Base-by-base conservation (phyloP, 2,888 invertebrate genomes). In the Nomada ferruginata region DNA sequence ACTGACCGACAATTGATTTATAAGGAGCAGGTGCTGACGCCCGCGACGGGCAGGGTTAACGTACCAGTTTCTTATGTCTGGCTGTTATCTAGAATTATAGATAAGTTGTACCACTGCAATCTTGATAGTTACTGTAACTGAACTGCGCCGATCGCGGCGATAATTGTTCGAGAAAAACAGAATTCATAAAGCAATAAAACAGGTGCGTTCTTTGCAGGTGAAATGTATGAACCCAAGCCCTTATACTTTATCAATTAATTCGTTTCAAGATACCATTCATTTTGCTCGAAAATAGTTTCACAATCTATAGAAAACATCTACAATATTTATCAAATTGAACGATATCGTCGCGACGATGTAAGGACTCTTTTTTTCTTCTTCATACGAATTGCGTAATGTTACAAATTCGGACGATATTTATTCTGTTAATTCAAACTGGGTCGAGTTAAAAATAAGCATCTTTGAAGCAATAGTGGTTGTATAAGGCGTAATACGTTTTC, bases 1-100 rank as follows among this genome's bases (percentile, higher is more conserved):
- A 63, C 64, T 50, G 36, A 26, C 29, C 74, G 59, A 83, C 86
- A 88, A 90, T 87, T 89, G 89, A 90, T 89, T 90, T 89, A 87
- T 86, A 82, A 83, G 82, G 68, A 85, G 86, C 89, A 89, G 79
- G 78, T 85, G 83, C 74, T 79, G 79, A 82, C 81, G 85, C 77
- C 84, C 61, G 75, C 57, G 36, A 59, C 20, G 52, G 57, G 44
- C 59, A 55, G 71, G 66, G 57, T 66, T 72, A 68, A 64, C 20
- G 59, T 72, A 42, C 53, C 42, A 2, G n/a, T 74, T 82, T 68
- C 29, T 68, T 63, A 26, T 26, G 44, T 42, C 18, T 5, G 53
- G 15, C 50, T 29, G 52, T 70, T 75, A 42, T 52, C 55, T 26
- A 23, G 29, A 71, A 26, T 55, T 36, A 20, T 13, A 47, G 7